phyloP scores from a whole-genome alignment of 2,888 invertebrate genomes.

The Tethea ocularis region DNA sequence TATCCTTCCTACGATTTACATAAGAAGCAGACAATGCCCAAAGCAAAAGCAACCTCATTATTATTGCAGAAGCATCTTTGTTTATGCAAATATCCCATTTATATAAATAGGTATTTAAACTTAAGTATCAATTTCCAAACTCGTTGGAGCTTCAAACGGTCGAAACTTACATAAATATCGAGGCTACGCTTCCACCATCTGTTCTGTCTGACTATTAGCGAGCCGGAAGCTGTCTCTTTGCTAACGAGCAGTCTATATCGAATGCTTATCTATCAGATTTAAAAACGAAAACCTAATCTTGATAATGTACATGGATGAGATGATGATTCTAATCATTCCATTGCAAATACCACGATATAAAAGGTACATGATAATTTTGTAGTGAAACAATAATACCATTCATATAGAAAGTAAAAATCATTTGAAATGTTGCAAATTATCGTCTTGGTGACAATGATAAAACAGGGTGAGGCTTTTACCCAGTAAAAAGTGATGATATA shows the following conservation, averaged over 20 bases:
- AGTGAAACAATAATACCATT: too few relatives aligned
- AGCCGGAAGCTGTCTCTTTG: constrained; percentile 31
- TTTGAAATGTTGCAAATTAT: too few relatives aligned
- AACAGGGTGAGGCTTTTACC: too few relatives aligned
- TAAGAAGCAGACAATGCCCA: not conserved
- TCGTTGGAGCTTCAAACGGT: constrained; percentile 21
- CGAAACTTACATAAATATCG: constrained; percentile 27
- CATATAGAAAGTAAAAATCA: too few relatives aligned
- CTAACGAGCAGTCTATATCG: constrained; percentile 33
- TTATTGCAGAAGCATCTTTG: constrained; percentile 1
- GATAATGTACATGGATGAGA: too few relatives aligned
- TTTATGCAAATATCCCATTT: constrained; percentile 11
- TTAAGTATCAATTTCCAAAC: constrained; percentile 23
- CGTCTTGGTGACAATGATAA: too few relatives aligned
- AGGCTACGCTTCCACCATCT: constrained; percentile 16
- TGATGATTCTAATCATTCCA: too few relatives aligned
- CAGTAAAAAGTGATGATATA: too few relatives aligned
- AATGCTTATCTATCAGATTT: constrained; percentile 7
- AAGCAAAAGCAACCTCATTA: not conserved
- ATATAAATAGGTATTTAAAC: constrained; percentile 9
- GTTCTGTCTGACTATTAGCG: constrained; percentile 21
- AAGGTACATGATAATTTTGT: too few relatives aligned
- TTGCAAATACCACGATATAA: too few relatives aligned
- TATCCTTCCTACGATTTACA: not conserved
- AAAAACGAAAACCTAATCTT: too few relatives aligned